Conservation (phyloP, 2,888 invertebrate species). For the Lacanobia oleracea region DNA sequence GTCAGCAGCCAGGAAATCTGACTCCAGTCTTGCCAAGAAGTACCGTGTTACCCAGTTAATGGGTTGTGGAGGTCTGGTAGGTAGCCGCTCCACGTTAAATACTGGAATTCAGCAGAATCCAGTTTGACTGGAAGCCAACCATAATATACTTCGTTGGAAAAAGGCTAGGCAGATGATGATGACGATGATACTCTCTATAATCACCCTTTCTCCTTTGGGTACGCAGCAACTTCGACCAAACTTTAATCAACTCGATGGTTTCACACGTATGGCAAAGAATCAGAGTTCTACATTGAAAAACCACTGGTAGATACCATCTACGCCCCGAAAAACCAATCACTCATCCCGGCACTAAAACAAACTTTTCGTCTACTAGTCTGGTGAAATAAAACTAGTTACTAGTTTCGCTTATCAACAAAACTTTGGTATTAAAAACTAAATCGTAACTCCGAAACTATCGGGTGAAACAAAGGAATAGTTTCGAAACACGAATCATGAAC, state of each 20-base stretch:
- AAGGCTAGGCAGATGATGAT: too few species aligned
- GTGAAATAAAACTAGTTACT: slow-evolving; percentile 14
- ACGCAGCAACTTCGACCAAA: neutral
- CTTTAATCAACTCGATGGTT: neutral
- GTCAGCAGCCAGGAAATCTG: too few species aligned
- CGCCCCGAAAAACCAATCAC: slow-evolving; percentile 7
- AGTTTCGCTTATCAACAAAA: slow-evolving; percentile 41
- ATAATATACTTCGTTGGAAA: too few species aligned
- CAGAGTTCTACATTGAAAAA: neutral
- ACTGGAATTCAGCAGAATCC: too few species aligned
- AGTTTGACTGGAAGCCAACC: too few species aligned
- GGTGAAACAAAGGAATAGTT: slow-evolving; percentile 49
- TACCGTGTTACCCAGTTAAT: too few species aligned
- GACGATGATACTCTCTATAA: too few species aligned
- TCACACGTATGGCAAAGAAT: neutral
- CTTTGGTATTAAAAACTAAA: slow-evolving; percentile 57
- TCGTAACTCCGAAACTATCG: slow-evolving; percentile 45
- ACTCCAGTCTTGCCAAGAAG: too few species aligned
- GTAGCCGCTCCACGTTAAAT: too few species aligned
- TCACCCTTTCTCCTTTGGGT: neutral
- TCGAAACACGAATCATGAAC: slow-evolving; percentile 38
- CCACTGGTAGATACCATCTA: neutral
- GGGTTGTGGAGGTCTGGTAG: too few species aligned
- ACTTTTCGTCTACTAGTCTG: slow-evolving; percentile 10
- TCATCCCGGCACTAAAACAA: slow-evolving; percentile 13